A percentile compares a stretch with the other conserved stretches of the same genome.
Conservation (phyloP, 2,113 vertebrate genomes). For the Podocnemis expansa region DNA sequence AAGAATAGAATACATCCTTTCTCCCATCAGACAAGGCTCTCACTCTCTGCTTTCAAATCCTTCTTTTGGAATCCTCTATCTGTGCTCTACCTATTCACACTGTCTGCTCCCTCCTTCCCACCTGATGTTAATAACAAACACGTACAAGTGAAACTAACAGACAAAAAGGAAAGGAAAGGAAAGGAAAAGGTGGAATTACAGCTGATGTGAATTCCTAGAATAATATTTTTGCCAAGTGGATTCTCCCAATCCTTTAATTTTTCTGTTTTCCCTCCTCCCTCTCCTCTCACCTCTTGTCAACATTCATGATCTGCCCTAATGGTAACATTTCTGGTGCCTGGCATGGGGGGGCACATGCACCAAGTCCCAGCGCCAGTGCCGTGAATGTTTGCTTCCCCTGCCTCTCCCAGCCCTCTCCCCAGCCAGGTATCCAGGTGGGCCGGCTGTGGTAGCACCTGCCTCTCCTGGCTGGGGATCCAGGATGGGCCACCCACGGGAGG, state of each 20-base stretch:
- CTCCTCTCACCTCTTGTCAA: neutral
- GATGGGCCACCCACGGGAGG: too few relatives aligned
- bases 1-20: neutral
- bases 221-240: neutral
- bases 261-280: neutral
- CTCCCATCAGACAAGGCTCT: neutral
- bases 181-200: neutral
- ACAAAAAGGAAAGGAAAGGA: rapidly evolving
- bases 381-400: too few relatives aligned
- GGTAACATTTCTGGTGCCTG: too few relatives aligned
- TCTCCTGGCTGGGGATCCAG: too few relatives aligned
- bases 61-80: rapidly evolving
- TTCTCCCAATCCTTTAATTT: neutral
- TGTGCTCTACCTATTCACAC: neutral
- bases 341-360: too few relatives aligned
- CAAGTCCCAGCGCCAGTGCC: too few relatives aligned
- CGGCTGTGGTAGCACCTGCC: too few relatives aligned
- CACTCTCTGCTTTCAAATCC: neutral
- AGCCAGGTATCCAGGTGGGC: too few relatives aligned
- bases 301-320: neutral
- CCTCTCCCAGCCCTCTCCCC: too few relatives aligned
- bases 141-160: neutral
- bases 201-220: neutral
- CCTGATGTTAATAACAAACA: neutral
- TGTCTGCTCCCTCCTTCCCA: neutral